Evolutionary conservation across 2,113 vertebrate genomes (phyloP).

Genomic region (Triplophysa siluroides): DNA sequence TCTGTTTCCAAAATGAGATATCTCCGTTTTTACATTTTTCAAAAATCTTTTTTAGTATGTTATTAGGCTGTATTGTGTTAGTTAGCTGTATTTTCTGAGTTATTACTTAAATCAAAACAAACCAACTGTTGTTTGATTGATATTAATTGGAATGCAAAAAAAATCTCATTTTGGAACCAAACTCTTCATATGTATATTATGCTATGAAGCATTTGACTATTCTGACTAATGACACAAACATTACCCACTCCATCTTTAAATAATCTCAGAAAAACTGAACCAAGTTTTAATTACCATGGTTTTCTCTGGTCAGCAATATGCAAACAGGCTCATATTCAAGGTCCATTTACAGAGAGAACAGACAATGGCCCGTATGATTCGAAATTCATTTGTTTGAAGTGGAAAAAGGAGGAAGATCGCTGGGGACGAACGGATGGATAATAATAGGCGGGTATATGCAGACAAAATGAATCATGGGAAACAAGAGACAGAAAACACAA

Average conservation of each 20-base stretch:
- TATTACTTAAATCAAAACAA: too few relatives aligned
- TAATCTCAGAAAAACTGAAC: not conserved
- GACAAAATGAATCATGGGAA: not conserved
- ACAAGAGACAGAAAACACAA: not conserved
- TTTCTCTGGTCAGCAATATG: constrained; percentile 7
- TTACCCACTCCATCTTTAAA: not conserved
- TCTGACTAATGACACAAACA: not conserved
- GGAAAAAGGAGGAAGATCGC: not conserved
- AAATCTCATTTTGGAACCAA: too few relatives aligned
- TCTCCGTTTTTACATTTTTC: too few relatives aligned
- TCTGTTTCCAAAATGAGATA: too few relatives aligned
- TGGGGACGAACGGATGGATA: constrained; percentile 6
- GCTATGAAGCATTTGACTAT: too few relatives aligned
- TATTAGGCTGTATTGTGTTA: too few relatives aligned
- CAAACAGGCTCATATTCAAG: constrained; percentile 1
- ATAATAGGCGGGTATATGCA: not conserved
- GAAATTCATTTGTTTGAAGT: constrained; percentile 19
- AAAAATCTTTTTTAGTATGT: too few relatives aligned
- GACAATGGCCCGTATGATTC: constrained; percentile 13
- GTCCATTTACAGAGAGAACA: not conserved
- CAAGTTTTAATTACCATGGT: not conserved
- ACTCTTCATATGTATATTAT: too few relatives aligned
- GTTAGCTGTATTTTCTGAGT: too few relatives aligned
- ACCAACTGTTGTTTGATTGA: too few relatives aligned
- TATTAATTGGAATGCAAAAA: too few relatives aligned